phyloP scores from a whole-genome alignment of 2,113 vertebrate genomes.

The Gymnogyps californianus region DNA sequence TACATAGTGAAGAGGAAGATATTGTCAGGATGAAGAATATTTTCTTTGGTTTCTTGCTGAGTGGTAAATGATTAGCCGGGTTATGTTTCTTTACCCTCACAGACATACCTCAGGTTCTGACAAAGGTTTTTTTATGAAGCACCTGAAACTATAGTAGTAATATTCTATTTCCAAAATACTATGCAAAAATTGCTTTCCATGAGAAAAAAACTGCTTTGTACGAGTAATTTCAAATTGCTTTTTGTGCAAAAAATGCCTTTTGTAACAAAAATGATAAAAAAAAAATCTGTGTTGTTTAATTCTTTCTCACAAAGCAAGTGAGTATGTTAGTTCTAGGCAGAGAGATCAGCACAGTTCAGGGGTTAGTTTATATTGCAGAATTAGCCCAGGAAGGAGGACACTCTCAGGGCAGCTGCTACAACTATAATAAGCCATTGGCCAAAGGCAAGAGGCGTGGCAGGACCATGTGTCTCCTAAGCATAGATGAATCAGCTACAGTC shows the following conservation, averaged over 20 bases:
- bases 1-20: not conserved
- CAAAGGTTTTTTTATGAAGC: not conserved
- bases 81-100: not conserved
- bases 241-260: not conserved
- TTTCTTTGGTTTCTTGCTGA: not conserved
- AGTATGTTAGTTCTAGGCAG: not conserved
- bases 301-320: not conserved
- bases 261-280: not conserved
- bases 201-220: not conserved
- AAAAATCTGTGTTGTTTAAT: not conserved
- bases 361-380: not conserved
- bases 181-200: not conserved
- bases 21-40: not conserved
- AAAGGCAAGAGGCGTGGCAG: not conserved
- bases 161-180: not conserved
- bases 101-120: not conserved
- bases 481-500: not conserved
- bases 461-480: rapidly evolving
- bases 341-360: not conserved
- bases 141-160: not conserved
- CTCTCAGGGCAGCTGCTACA: not conserved
- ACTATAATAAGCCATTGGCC: not conserved
- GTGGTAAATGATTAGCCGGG: not conserved
- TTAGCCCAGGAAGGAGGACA: not conserved
- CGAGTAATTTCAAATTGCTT: not conserved